phyloP scores from a whole-genome alignment of 2,888 invertebrate genomes.

The Emmelina monodactyla region DNA sequence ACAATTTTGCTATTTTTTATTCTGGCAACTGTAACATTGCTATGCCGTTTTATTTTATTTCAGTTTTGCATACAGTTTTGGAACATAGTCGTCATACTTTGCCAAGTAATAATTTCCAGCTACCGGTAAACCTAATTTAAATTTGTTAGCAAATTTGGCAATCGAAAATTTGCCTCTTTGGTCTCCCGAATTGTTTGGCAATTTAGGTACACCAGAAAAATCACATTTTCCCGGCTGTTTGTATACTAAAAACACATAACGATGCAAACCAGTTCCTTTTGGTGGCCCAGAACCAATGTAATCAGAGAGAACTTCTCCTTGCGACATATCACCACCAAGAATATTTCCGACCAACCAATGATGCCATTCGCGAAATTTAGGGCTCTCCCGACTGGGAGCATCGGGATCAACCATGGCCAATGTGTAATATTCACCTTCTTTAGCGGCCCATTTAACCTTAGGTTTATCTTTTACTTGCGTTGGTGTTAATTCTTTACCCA shows the following conservation, averaged over 20 bases:
- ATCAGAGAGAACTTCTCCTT: slow-evolving; percentile 71
- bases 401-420: slow-evolving; percentile 74
- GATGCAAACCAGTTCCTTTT: slow-evolving; percentile 74
- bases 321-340: slow-evolving; percentile 66
- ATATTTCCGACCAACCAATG: slow-evolving; percentile 84
- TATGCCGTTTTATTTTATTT: no score
- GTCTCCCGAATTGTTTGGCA: slow-evolving; percentile 53
- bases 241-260: slow-evolving; percentile 74
- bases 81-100: slow-evolving; percentile 69
- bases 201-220: slow-evolving; percentile 40
- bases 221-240: slow-evolving; percentile 64
- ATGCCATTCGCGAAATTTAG: slow-evolving; percentile 75
- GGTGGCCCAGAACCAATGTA: slow-evolving; percentile 75
- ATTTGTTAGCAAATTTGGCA: slow-evolving; percentile 64
- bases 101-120: slow-evolving; percentile 70
- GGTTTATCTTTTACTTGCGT: slow-evolving; percentile 76
- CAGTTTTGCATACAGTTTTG: slow-evolving; percentile 41
- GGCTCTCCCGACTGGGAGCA: slow-evolving; percentile 75
- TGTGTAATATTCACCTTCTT: slow-evolving; percentile 70
- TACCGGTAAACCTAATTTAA: slow-evolving; percentile 63
- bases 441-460: slow-evolving; percentile 68
- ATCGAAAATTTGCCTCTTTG: slow-evolving; percentile 66
- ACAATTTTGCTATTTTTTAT: slow-evolving; percentile 27
- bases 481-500: slow-evolving; percentile 75
- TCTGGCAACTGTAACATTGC: slow-evolving; percentile 25